Base-by-base conservation (phyloP, 2,797 vertebrate genomes). In the Melanogrammus aeglefinus region DNA sequence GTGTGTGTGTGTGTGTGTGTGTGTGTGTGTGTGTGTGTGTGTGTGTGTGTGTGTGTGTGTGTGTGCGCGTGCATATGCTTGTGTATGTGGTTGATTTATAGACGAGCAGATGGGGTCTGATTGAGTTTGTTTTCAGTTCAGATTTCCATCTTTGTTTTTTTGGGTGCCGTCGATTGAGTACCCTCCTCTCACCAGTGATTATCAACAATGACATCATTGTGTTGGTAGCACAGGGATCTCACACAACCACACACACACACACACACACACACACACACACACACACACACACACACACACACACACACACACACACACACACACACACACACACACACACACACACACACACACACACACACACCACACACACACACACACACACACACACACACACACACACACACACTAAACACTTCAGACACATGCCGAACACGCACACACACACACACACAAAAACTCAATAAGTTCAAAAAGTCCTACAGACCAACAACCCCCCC, bases 351-450 rank as follows among this genome's bases (percentile, higher is more conserved):
- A 31, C 75, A 36, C 33, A 36, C 33, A 70, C 29, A 76, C 57
- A 70, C 57, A 76, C 33, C n/a, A 38, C 57, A 70, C 57, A 39
- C 31, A 31, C 31, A 31, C 31, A 80, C 76, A 82, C 75, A 78
- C 76, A 14, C 51, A 86, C 87, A 83, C 83, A 51, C 84, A 90
- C 90, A 92, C 31, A 31, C 31, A 31, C 31, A 31, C 31, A 31
- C 31, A 31, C 29, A 31, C 31, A 31, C 31, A 31, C 31, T n/a
- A n/a, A n/a, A n/a, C n/a, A n/a, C n/a, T n/a, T n/a, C n/a, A n/a
- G n/a, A n/a, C n/a, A n/a, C n/a, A n/a, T n/a, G n/a, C n/a, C n/a
- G n/a, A n/a, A n/a, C n/a, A n/a, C n/a, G n/a, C n/a, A 31, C 31
- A 31, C 29, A 31, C 31, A 31, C 31, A 31, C 31, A 31, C 31